Evolutionary conservation across 1,140 invertebrate genomes (phyloP), one percentile per base, ranked within the genome.

Genomic region (Sminthurinus signatus): DNA sequence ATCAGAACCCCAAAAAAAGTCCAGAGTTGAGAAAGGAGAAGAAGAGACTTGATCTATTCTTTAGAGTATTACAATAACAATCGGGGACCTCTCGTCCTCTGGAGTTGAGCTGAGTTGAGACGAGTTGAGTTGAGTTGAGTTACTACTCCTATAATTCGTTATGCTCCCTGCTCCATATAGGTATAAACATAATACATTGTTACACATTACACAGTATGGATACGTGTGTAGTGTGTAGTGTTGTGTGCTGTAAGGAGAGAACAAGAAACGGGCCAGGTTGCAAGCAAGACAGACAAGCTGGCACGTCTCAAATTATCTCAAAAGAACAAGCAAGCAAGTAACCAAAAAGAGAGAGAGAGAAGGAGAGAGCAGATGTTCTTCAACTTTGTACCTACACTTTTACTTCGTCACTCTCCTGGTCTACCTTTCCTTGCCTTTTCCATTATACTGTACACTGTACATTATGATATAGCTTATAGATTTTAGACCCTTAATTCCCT

Each of bases 261-360:
- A 46, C 8, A 46, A n/a, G 15, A 46, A 21, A 17, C n/a, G 23
- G 50, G 27, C 50, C 50, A 52, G 50, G 50, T 52, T 52, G 50
- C 50, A 52, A 23, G 50, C 50, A 15, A 5, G n/a, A 5, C 15
- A 52, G 50, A 52, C 50, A 52, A 25, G 50, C 50, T 52, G 50
- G 50, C 50, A 52, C 50, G 50, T 52, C 50, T 52, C 50, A 52
- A 52, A 52, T 52, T 52, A 52, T 52, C 50, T 52, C 50, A 14
- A 52, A 15, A 36, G 32, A 36, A 36, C n/a, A n/a, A 36, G 32
- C 5, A 36, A 36, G 32, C 5, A 36, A 36, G 5, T 5, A 36
- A 15, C 15, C 32, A n/a, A n/a, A n/a, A n/a, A 36, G 32, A 15
- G 32, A 36, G 32, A 5, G 15, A 36, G 15, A 36, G 32, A 5